These are phyloP conservation scores for Kobus ellipsiprymnus DNA, from an alignment of 2,113 vertebrate species.

Conservation along the genomic window DNA sequence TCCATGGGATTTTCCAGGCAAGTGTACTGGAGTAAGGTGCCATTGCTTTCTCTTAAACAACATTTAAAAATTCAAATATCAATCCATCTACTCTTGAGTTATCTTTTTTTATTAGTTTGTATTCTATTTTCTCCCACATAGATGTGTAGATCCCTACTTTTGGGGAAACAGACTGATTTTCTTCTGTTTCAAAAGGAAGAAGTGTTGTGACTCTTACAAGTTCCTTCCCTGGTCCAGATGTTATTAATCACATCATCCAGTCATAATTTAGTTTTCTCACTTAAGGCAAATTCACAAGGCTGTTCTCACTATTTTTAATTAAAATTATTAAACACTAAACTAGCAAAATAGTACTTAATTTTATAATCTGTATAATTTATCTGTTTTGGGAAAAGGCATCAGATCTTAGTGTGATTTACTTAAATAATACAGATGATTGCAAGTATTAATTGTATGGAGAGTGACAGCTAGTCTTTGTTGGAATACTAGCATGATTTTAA, in stretches of 20 bases:
- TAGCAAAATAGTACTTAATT: background rate
- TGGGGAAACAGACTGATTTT: background rate
- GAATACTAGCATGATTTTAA: background rate
- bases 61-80: background rate
- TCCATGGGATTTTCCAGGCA: too few species aligned
- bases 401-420: background rate
- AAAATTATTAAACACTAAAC: background rate
- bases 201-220: background rate
- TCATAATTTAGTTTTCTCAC: background rate
- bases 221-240: background rate
- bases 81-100: background rate
- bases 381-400: background rate
- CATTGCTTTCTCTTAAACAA: background rate
- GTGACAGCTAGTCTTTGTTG: background rate
- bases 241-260: background rate
- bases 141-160: background rate
- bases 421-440: background rate
- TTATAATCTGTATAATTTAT: background rate
- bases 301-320: constrained; percentile 31
- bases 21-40: too few species aligned
- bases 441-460: background rate
- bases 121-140: background rate
- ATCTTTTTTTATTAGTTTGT: background rate
- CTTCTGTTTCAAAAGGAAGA: background rate
- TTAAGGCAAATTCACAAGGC: background rate